Conservation (phyloP, 2,113 vertebrate genomes). For the Lanius collurio region DNA sequence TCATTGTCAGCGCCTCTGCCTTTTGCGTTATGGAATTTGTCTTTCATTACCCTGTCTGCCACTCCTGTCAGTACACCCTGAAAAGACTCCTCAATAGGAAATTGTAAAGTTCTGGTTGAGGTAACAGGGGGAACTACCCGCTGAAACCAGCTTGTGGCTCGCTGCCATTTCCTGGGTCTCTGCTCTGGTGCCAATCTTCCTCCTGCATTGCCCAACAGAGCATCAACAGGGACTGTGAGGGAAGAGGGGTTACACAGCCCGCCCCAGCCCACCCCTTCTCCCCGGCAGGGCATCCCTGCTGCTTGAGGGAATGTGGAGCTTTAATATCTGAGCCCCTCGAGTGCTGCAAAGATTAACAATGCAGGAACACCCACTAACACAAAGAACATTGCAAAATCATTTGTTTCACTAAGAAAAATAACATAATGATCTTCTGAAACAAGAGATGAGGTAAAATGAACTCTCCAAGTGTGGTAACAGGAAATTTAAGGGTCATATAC, state of each 20-base stretch:
- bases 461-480: neutral
- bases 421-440: neutral
- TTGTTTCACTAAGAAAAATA: neutral
- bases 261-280: neutral
- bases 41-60: constrained; percentile 78
- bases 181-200: neutral
- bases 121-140: constrained; percentile 5
- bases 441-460: neutral
- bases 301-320: neutral
- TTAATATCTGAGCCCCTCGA: neutral
- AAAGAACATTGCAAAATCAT: neutral
- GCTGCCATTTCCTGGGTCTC: neutral
- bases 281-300: neutral
- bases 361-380: neutral
- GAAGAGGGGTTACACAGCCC: neutral
- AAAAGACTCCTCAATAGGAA: constrained; percentile 59
- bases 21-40: constrained; percentile 76
- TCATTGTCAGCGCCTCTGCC: constrained; percentile 75
- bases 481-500: rapidly evolving
- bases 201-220: neutral
- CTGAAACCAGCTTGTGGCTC: neutral
- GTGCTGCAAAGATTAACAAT: neutral
- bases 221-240: neutral
- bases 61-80: constrained; percentile 69
- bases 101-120: constrained; percentile 63